Evolutionary conservation across 2,888 invertebrate species (phyloP), one percentile per base, ranked within the genome.

Genomic region (Subacronicta megacephala): DNA sequence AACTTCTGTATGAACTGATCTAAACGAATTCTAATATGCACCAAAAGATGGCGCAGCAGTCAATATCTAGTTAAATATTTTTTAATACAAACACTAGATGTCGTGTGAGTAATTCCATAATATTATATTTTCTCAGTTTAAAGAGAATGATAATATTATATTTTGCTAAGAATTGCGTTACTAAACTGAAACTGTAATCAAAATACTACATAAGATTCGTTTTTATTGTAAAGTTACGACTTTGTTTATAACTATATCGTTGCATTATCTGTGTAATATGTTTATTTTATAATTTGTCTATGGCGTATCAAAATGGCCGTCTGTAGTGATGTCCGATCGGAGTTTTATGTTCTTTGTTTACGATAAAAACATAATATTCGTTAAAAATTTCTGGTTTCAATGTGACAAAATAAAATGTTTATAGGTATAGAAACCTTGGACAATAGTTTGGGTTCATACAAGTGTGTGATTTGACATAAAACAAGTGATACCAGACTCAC

Each of bases 271-370:
- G 70, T 57, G n/a, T n/a, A n/a, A n/a, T n/a, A n/a, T n/a, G 18
- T 63, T 43, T 61, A 61, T 55, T 68, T 49, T 44, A 46, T 56
- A 44, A 47, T 60, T 87, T 89, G 88, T 93, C 91, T 93, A 92
- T 94, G 93, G 81, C 63, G 75, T 75, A 88, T 85, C 87, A 93
- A 93, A 91, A 94, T 94, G 94, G 94, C 94, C 84, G 92, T 85
- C 78, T 82, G 78, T 84, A 87, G 90, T 92, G 88, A 91, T 93
- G 90, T 90, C 86, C 85, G 87, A 87, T 89, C 88, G 85, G 84
- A 87, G 84, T 88, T 90, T 90, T 90, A 84, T 87, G 88, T 90
- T 92, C 93, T 93, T 94, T 94, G 94, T 94, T 94, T 94, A 94
- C 92, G 80, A 80, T 93, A 90, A 93, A 90, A 89, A 83, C 82